phyloP scores from a whole-genome alignment of 2,888 invertebrate species.

The Eilema caniola region DNA sequence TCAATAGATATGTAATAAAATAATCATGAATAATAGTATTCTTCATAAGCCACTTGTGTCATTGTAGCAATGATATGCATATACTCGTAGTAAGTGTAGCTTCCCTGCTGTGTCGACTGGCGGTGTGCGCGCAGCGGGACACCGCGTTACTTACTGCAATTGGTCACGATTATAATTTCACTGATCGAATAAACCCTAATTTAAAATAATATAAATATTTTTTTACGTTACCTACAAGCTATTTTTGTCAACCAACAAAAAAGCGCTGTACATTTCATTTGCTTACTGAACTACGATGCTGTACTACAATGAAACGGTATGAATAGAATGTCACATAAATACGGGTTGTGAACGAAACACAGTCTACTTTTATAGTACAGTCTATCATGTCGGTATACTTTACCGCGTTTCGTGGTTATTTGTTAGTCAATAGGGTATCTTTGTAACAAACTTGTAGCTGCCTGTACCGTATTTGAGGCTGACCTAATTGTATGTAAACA shows the following conservation, averaged over 20 bases:
- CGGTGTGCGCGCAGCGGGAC: slow-evolving; percentile 70
- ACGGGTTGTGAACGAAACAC: slow-evolving; percentile 42
- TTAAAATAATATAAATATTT: slow-evolving; percentile 61
- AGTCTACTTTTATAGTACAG: not conserved
- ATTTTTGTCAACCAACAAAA: slow-evolving; percentile 51
- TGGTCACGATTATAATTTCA: slow-evolving; percentile 79
- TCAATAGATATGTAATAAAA: slow-evolving; percentile 60
- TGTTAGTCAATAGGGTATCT: slow-evolving; percentile 60
- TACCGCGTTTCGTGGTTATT: slow-evolving; percentile 60
- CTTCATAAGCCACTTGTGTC: slow-evolving; percentile 64
- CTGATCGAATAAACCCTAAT: slow-evolving; percentile 69
- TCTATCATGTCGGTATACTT: slow-evolving; percentile 52
- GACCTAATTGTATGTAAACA: slow-evolving; percentile 38
- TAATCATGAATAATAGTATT: slow-evolving; percentile 67
- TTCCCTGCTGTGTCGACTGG: slow-evolving; percentile 68
- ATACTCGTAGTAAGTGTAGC: slow-evolving; percentile 53
- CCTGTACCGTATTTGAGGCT: slow-evolving; percentile 30
- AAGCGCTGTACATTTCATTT: slow-evolving; percentile 28
- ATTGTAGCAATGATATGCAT: slow-evolving; percentile 53
- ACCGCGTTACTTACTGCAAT: slow-evolving; percentile 73
- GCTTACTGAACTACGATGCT: slow-evolving; percentile 29
- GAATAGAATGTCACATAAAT: slow-evolving; percentile 48
- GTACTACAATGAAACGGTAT: slow-evolving; percentile 22
- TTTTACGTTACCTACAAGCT: slow-evolving; percentile 42
- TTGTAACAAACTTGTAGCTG: slow-evolving; percentile 54